Conservation (phyloP, 2,888 invertebrate species). For the Drosophila percnosoma region DNA sequence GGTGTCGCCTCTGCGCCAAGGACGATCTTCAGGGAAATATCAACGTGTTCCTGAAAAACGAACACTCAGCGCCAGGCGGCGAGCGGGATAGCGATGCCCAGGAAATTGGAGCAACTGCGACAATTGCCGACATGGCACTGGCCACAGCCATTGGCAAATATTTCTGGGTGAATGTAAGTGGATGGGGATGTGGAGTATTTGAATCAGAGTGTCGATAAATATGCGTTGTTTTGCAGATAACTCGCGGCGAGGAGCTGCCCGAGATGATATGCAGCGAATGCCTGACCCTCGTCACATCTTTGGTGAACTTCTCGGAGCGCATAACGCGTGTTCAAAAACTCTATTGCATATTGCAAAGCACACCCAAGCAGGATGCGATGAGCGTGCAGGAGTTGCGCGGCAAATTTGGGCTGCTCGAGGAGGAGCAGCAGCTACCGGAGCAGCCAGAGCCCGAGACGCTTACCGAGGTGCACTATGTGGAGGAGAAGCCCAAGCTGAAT, state of each 20-base stretch:
- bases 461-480: constrained; percentile 63
- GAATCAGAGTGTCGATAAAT: not conserved
- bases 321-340: constrained; percentile 81
- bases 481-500: constrained; percentile 62
- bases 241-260: constrained; percentile 73
- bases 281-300: constrained; percentile 70
- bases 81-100: constrained; percentile 14
- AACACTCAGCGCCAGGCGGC: constrained; percentile 26
- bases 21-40: constrained; percentile 72
- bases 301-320: constrained; percentile 79
- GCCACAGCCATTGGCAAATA: constrained; percentile 79
- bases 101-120: not conserved
- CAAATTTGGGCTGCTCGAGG: constrained; percentile 66
- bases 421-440: constrained; percentile 10
- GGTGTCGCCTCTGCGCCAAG: constrained; percentile 80
- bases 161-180: constrained; percentile 79
- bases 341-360: constrained; percentile 69
- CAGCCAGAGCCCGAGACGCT: constrained; percentile 45
- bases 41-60: constrained; percentile 70
- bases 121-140: constrained; percentile 52
- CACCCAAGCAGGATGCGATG: constrained; percentile 14
- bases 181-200: not conserved
- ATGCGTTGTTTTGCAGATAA: constrained; percentile 55
- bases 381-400: constrained; percentile 58
- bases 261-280: constrained; percentile 79